A percentile compares a stretch with the other conserved stretches of the same genome.
Conservation (phyloP, 1,140 invertebrate species). For the Drosophila sechellia region DNA sequence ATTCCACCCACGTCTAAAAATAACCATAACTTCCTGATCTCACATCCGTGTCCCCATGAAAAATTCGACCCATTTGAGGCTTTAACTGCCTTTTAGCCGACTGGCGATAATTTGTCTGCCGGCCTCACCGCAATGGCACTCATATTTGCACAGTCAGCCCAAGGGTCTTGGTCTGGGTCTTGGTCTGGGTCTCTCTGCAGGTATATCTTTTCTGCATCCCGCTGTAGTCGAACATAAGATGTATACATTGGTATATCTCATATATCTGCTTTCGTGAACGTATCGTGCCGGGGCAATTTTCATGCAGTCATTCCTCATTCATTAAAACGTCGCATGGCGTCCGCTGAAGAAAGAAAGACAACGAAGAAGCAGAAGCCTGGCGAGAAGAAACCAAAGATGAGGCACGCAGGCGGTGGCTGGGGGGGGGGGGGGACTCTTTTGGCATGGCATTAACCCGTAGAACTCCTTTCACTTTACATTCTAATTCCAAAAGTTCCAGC, state of each 20-base stretch:
- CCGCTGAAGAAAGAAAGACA: conserved; percentile 20
- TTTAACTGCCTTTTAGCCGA: conserved; percentile 22
- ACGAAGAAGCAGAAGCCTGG: conserved; percentile 8
- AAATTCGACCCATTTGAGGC: conserved; percentile 11
- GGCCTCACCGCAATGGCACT: conserved; percentile 14
- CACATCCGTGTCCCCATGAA: conserved; percentile 14
- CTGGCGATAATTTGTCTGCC: conserved; percentile 37
- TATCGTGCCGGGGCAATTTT: conserved; percentile 65
- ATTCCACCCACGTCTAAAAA: background rate
- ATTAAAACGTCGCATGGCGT: conserved; percentile 52
- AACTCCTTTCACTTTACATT: conserved; percentile 82
- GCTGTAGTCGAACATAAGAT: background rate
- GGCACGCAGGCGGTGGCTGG: background rate
- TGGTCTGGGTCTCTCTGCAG: conserved; percentile 6
- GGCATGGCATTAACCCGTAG: conserved; percentile 74
- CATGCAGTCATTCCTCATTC: conserved; percentile 74
- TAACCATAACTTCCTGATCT: background rate
- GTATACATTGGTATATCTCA: background rate
- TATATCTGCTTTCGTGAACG: conserved; percentile 3
- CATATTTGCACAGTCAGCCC: conserved; percentile 25
- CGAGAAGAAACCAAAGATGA: conserved; percentile 20
- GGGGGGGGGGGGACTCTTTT: conserved; percentile 15
- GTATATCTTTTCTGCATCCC: conserved; percentile 7
- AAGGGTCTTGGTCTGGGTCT: background rate
- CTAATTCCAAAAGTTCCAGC: conserved; percentile 79